Conservation (phyloP, 2,113 vertebrate species). For the Carlito syrichta region DNA sequence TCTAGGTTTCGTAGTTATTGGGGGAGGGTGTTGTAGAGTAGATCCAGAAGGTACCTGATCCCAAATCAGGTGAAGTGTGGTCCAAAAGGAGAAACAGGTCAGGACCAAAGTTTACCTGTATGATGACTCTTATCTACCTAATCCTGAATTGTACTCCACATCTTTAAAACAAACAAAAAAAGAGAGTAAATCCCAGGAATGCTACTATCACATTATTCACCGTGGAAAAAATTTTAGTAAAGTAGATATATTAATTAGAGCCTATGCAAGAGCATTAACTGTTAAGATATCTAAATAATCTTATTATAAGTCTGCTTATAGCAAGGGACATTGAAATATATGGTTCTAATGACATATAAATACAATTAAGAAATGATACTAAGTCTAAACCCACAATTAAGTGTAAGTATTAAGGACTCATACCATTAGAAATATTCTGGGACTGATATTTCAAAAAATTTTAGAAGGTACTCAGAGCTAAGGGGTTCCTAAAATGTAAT, state of each 20-base stretch:
- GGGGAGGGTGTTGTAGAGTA: no score
- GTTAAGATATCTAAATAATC: not conserved
- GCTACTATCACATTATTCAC: not conserved
- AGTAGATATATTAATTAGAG: not conserved
- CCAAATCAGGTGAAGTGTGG: no score
- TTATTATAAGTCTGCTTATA: not conserved
- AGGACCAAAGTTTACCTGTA: no score
- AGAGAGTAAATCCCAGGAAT: not conserved
- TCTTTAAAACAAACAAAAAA: no score
- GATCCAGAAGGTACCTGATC: no score
- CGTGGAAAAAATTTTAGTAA: not conserved
- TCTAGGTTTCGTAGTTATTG: not conserved
- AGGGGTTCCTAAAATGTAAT: constrained; percentile 23
- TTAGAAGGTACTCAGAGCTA: constrained; percentile 29
- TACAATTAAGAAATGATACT: not conserved
- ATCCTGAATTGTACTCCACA: no score
- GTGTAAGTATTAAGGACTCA: not conserved
- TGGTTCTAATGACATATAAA: not conserved
- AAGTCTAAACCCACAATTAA: not conserved
- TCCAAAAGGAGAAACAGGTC: no score
- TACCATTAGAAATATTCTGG: not conserved
- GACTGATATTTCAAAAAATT: constrained; percentile 4
- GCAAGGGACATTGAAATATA: not conserved
- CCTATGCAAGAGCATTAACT: not conserved
- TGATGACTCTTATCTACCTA: no score